Percentiles rank a stretch among this genome's conserved stretches.
Evolutionary conservation across 2,888 invertebrate genomes (phyloP).

Genomic region (Erebia epiphron): DNA sequence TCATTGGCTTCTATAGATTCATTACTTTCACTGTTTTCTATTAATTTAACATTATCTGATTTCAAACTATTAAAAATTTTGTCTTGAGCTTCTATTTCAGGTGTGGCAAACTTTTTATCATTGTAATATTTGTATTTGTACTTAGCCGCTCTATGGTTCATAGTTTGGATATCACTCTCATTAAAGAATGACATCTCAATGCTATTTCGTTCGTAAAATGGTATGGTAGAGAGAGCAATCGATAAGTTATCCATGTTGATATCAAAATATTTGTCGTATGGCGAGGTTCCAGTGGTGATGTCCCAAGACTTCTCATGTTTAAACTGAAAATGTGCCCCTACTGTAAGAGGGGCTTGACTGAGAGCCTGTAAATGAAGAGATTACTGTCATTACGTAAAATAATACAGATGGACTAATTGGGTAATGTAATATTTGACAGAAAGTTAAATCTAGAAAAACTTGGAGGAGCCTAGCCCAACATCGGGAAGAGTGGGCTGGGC

Average conservation of each 20-base stretch:
- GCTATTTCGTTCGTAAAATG: slow-evolving; percentile 71
- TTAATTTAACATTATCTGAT: slow-evolving; percentile 27
- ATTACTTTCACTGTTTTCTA: slow-evolving; percentile 24
- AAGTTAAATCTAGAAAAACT: no score
- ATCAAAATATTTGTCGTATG: slow-evolving; percentile 75
- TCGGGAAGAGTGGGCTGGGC: no score
- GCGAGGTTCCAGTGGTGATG: slow-evolving; percentile 58
- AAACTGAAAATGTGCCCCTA: slow-evolving; percentile 79
- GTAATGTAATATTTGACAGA: no score
- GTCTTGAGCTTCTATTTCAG: slow-evolving; percentile 63
- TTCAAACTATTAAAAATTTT: slow-evolving; percentile 50
- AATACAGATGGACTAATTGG: neutral
- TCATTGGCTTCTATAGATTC: slow-evolving; percentile 17
- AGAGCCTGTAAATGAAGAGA: slow-evolving; percentile 57
- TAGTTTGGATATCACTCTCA: slow-evolving; percentile 63
- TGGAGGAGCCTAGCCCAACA: no score
- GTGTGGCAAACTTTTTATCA: slow-evolving; percentile 61
- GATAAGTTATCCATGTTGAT: slow-evolving; percentile 68
- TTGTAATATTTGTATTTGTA: slow-evolving; percentile 72
- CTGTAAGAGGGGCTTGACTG: slow-evolving; percentile 64
- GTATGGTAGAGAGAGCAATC: slow-evolving; percentile 65
- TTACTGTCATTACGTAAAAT: neutral
- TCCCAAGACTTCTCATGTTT: slow-evolving; percentile 81
- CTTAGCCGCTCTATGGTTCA: slow-evolving; percentile 68
- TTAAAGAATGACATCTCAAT: slow-evolving; percentile 60